Evolutionary conservation across 2,888 invertebrate species (phyloP), one percentile per base, ranked within the genome.

Genomic region (Neoaliturus tenellus): DNA sequence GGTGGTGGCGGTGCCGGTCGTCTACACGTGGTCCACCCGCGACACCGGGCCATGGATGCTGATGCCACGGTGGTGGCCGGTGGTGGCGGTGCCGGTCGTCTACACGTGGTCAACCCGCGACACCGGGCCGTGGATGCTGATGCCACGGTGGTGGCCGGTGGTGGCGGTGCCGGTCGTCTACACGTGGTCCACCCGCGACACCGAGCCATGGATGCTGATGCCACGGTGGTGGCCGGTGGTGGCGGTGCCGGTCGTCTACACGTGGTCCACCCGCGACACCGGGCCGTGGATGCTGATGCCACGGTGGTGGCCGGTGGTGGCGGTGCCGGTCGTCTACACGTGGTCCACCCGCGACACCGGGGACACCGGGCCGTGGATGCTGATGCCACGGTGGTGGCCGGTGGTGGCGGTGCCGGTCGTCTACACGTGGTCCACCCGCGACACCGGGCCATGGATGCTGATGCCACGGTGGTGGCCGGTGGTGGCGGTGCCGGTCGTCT

Each of bases 191-290:
- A 23, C 25, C 62, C 62, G 20, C 3, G 62, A 10, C 62, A 10
- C 62, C 3, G 25, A 17, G 10, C 51, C 51, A 4, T 62, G 31
- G 20, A 25, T 62, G 62, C 62, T 62, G 62, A 28, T 20, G 6
- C 25, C 62, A 12, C 51, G 6, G 62, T 62, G n/a, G n/a, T n/a
- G 31, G 62, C 62, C 25, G 62, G 62, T 62, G 4, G 51, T 51
- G 10, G 51, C 51, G 10, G 51, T 51, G 51, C 25, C 12, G 25
- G 25, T 14, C 31, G 39, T 12, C 25, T 25, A 62, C 23, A 62
- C 62, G 25, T 62, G 62, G 62, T 62, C 31, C 20, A 62, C 62
- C 62, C 62, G 5, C 12, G 62, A 62, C 62, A 62, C 62, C 3
- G 25, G 31, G 10, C 51, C 51, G 8, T 62, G 31, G 20, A 25